Percentiles rank a stretch among this genome's conserved stretches.
phyloP scores from a whole-genome alignment of 2,113 vertebrate genomes.

The Spea multiplicata region DNA sequence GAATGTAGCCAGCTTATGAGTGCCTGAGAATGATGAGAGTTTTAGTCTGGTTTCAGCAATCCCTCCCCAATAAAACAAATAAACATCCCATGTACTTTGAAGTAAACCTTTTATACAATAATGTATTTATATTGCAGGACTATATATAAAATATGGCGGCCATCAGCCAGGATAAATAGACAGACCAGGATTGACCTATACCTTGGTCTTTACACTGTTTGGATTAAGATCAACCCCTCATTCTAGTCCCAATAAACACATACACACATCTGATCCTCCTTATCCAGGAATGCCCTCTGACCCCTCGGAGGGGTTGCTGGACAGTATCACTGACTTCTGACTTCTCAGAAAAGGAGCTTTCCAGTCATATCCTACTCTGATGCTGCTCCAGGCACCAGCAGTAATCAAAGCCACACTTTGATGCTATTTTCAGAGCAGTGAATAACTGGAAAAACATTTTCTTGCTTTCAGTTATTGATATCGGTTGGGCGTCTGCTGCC shows the following conservation, averaged over 20 bases:
- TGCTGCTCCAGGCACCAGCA: conserved; percentile 32
- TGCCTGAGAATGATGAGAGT: too few species aligned
- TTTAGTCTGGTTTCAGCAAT: too few species aligned
- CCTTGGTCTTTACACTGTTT: background rate
- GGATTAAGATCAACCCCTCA: conserved; percentile 4
- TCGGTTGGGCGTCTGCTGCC: conserved; percentile 25
- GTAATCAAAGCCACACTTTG: conserved; percentile 45
- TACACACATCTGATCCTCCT: conserved; percentile 37
- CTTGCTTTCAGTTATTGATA: conserved; percentile 28
- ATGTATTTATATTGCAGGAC: too few species aligned
- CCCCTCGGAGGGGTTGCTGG: conserved; percentile 26
- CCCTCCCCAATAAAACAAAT: too few species aligned
- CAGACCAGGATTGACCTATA: background rate
- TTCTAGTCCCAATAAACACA: conserved; percentile 21
- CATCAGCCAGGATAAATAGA: too few species aligned
- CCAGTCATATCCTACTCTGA: conserved; percentile 22
- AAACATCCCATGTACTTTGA: too few species aligned
- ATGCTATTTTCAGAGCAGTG: conserved; percentile 43
- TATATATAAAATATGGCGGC: too few species aligned
- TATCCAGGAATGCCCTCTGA: conserved; percentile 36
- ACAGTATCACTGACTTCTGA: conserved; percentile 44
- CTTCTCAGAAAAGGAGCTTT: conserved; percentile 40
- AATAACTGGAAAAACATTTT: background rate
- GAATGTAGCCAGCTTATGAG: too few species aligned
- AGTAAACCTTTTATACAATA: too few species aligned